phyloP scores from a whole-genome alignment of 2,888 invertebrate genomes.

The Eupithecia centaureata region DNA sequence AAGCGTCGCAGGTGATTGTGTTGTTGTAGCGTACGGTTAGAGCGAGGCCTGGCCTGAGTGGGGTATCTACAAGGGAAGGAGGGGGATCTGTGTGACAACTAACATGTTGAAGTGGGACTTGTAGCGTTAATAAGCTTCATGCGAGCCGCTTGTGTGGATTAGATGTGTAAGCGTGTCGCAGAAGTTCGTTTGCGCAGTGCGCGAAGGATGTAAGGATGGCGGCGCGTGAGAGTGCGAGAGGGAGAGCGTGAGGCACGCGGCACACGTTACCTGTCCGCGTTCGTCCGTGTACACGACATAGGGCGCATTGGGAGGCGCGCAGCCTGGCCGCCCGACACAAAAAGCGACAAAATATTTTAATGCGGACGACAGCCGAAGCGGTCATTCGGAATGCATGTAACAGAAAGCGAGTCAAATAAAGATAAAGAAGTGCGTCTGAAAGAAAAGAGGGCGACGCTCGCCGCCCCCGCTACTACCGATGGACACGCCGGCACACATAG shows the following conservation, averaged over 20 bases:
- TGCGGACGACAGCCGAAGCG: conserved; percentile 82
- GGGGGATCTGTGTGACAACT: conserved; percentile 28
- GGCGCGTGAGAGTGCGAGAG: conserved; percentile 32
- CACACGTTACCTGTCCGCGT: conserved; percentile 95
- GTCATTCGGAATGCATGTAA: conserved; percentile 84
- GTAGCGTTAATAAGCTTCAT: conserved; percentile 57
- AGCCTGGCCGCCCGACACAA: conserved; percentile 80
- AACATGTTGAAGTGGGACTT: conserved; percentile 23
- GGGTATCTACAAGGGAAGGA: conserved; percentile 27
- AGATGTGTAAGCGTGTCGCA: conserved; percentile 39
- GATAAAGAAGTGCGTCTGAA: conserved; percentile 76
- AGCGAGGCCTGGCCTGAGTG: conserved; percentile 56
- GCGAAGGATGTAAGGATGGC: conserved; percentile 31
- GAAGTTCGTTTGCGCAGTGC: conserved; percentile 36
- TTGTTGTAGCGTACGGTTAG: conserved; percentile 61
- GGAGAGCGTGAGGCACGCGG: conserved; percentile 58
- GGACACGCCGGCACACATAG: conserved; percentile 78
- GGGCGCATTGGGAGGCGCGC: conserved; percentile 95
- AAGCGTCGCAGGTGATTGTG: conserved; percentile 65
- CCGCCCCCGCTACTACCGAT: conserved; percentile 71
- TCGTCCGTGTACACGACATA: conserved; percentile 98
- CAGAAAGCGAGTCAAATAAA: conserved; percentile 83
- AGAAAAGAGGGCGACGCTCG: conserved; percentile 70
- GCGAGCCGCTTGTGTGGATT: conserved; percentile 44
- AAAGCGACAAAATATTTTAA: conserved; percentile 80